Percentiles rank a stretch among this genome's conserved stretches.
Conservation (phyloP, 2,113 vertebrate genomes). For the Synodontis membranacea region DNA sequence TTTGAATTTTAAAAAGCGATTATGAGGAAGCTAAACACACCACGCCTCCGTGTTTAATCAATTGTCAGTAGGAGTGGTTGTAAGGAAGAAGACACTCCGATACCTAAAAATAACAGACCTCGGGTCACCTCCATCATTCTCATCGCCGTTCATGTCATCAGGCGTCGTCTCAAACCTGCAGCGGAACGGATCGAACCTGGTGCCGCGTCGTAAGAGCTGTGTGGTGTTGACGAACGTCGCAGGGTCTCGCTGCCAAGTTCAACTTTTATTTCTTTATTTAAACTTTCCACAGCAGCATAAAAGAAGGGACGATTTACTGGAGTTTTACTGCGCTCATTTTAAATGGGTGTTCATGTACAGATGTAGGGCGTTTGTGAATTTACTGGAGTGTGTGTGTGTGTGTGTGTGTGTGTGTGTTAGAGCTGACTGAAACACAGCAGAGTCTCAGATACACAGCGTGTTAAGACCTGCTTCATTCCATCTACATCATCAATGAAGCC, state of each 20-base stretch:
- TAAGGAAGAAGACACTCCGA: neutral
- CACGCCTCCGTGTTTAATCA: neutral
- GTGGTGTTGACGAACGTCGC: neutral
- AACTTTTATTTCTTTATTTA: neutral
- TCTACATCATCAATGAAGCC: constrained; percentile 22
- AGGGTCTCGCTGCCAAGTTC: neutral
- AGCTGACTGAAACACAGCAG: neutral
- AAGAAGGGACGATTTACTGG: neutral
- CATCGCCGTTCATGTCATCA: neutral
- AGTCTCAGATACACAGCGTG: neutral
- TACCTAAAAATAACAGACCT: neutral
- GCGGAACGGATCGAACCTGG: neutral
- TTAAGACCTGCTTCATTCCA: constrained; percentile 40
- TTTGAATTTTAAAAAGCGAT: neutral
- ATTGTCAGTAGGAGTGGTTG: neutral
- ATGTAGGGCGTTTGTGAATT: neutral
- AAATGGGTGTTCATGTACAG: neutral
- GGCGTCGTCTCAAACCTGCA: neutral
- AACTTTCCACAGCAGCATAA: neutral
- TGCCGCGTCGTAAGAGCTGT: neutral
- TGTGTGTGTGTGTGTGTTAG: neutral
- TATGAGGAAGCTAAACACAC: neutral
- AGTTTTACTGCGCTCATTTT: neutral
- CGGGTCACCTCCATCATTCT: neutral
- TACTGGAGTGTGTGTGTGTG: neutral